phyloP scores from a whole-genome alignment of 2,113 vertebrate species.

The Sardina pilchardus region DNA sequence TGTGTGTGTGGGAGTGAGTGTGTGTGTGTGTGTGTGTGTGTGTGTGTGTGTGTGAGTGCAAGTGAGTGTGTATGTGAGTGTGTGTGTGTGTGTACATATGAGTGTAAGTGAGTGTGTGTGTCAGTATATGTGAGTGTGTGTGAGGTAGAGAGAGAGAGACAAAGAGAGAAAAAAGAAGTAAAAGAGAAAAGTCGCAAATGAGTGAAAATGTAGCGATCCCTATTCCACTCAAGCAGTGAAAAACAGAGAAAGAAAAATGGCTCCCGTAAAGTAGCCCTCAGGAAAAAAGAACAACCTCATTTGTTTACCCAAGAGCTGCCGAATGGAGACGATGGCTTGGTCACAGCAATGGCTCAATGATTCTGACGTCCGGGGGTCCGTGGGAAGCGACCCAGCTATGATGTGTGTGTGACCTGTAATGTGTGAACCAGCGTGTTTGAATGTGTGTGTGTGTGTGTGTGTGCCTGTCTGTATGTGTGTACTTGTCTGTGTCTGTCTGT shows the following conservation, averaged over 20 bases:
- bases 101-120: background rate
- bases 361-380: background rate
- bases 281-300: background rate
- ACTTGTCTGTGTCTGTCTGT: too few relatives aligned
- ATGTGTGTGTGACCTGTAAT: background rate
- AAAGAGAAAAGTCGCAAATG: background rate
- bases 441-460: conserved; percentile 17
- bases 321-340: background rate
- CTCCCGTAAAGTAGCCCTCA: background rate
- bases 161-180: background rate
- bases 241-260: background rate
- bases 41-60: background rate
- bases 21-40: conserved; percentile 11
- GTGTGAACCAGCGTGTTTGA: background rate
- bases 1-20: background rate
- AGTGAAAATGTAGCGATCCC: background rate
- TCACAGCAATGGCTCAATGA: background rate
- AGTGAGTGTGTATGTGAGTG: background rate
- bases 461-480: background rate
- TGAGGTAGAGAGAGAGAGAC: background rate
- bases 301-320: background rate
- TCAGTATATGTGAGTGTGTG: background rate
- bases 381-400: background rate
- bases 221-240: background rate
- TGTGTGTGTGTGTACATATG: background rate